Base-by-base conservation (phyloP, 1,140 invertebrate genomes). In the Eciton burchellii region DNA sequence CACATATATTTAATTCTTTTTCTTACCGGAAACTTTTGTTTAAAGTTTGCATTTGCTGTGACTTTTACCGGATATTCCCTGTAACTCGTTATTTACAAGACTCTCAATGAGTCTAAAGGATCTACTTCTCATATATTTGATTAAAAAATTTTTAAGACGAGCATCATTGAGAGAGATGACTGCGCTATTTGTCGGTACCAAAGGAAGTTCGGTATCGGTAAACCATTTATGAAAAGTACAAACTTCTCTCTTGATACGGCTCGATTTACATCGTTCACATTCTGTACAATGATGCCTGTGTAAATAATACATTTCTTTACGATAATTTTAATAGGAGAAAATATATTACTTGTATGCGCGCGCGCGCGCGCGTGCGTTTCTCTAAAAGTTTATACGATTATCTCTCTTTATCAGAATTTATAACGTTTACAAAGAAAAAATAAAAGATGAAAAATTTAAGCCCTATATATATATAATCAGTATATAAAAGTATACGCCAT, bases 241-340 rank as follows among this genome's bases (percentile, higher is more conserved):
- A 16, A 45, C 41, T 56, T 29, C 19, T 66, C 35, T n/a, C n/a
- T 70, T 16, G 54, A 45, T 45, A 45, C 8, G 70, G 19, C 52
- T 16, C 41, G 52, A 3, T 68, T 79, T 79, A 79, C 35, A 56
- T 49, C 74, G 43, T 66, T 77, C 21, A n/a, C 49, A 62, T 77
- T 29, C 24, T 24, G 41, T 65, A 26, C 56, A 79, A 79, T 79
- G 68, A 70, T 70, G 52, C 63, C 29, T 35, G 12, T 49, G 54
- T 68, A 79, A 77, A 79, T 68, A n/a, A n/a, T n/a, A n/a, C n/a
- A n/a, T n/a, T n/a, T n/a, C n/a, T n/a, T n/a, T n/a, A n/a, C n/a
- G n/a, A n/a, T n/a, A n/a, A n/a, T n/a, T n/a, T n/a, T n/a, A n/a
- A n/a, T n/a, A n/a, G n/a, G n/a, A n/a, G n/a, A n/a, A n/a, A n/a